Evolutionary conservation across 2,113 vertebrate species (phyloP), one percentile per base, ranked within the genome.

Genomic region (Elephas maximus): DNA sequence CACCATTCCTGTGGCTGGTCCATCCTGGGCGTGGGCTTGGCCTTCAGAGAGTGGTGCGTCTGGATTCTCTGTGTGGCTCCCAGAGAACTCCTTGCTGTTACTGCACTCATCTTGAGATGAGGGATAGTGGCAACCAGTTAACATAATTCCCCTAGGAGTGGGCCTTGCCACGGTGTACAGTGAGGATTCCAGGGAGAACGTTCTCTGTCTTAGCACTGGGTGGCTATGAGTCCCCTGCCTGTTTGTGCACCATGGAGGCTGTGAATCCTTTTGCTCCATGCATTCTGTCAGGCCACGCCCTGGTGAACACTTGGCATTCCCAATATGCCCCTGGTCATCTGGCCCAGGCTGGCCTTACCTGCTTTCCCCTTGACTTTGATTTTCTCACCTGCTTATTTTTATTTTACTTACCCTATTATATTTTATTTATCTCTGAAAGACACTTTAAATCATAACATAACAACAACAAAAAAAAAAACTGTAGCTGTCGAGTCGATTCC

Each of bases 91-190:
- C 23, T 90, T 41, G 45, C 44, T 18, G 20, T 5, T 17, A 8
- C 14, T 6, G 8, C 4, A 62, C 21, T 73, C 8, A 0, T 26
- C 17, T 90, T 1, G 3, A 0, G 4, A 0, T 2, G 69, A 53
- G 37, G 37, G 7, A 48, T 11, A 14, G 1, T 6, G 3, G 14
- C 26, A 82, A 37, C 4, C 21, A 6, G 53, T 24, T 11, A 10
- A 2, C 14, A 33, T 23, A 44, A 62, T 89, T 90, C 44, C 51
- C 12, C 1, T 24, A 4, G 28, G 26, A 63, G 37, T 3, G 5
- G 6, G 9, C 17, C 0, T 0, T 17, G 6, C 23, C n/a, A 23
- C 2, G 4, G 45, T 11, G 18, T 17, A 28, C 1, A 17, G 14
- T 23, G 20, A 24, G 4, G n/a, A 12, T 11, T 48, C n/a, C 4